Base-by-base conservation (phyloP, 2,888 invertebrate genomes). In the Lithophane leautieri region DNA sequence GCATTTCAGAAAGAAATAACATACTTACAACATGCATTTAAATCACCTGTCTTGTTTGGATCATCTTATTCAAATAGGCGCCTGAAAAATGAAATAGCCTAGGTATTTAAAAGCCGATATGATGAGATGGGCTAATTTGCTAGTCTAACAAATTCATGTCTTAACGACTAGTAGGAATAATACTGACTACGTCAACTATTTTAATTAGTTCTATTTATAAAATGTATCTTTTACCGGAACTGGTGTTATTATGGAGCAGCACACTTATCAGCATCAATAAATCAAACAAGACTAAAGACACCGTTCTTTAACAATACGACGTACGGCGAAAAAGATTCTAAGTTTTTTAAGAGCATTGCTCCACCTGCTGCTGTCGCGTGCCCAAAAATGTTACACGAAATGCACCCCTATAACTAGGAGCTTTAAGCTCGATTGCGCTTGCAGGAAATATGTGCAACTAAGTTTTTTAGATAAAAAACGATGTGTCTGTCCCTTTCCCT, bases 301-400 rank as follows among this genome's bases (percentile, higher is more conserved):
- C 89, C 87, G 89, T 90, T 91, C 89, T 91, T 93, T 92, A 93
- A 92, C 92, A 93, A 92, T 91, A 94, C 92, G 92, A 93, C 91
- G 90, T 91, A 91, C 89, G 86, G 90, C 92, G 90, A 94, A 93
- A 95, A 94, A 94, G 91, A 92, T 92, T 93, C 92, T 94, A 91
- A 89, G 93, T 94, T 95, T 96, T 95, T 95, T 94, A 95, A 95
- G 91, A 93, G 85, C 91, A 90, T 89, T 88, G 92, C 91, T 94
- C 92, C 96, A 96, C 96, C 96, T 96, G 96, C 96, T 94, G 91
- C 90, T 93, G 95, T 95, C 96, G 95, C 96, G 96, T 96, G 96
- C 95, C 93, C 76, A 65, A 44, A 52, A 42, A 28, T 16, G 25
- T 25, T 61, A 77, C 67, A 50, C 73, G 0, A 92, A 79, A 83